A percentile compares a stretch with the other conserved stretches of the same genome.
Conservation (phyloP, 2,113 vertebrate species). For the Corythaeola cristata region DNA sequence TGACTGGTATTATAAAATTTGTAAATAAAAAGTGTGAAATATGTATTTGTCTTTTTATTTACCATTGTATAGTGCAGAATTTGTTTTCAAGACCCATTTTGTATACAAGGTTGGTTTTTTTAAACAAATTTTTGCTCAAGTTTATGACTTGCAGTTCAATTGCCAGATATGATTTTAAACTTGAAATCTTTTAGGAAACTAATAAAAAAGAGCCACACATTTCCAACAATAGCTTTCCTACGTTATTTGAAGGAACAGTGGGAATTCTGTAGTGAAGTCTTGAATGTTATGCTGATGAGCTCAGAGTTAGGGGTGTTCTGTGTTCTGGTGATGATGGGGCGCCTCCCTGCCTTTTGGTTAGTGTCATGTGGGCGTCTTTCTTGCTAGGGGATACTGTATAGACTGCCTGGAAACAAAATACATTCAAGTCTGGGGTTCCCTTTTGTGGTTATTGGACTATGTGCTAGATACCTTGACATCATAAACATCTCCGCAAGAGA, state of each 20-base stretch:
- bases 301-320: slow-evolving; percentile 32
- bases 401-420: slow-evolving; percentile 13
- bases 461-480: not conserved
- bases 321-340: slow-evolving; percentile 12
- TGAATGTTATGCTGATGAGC: not conserved
- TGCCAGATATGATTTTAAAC: slow-evolving; percentile 32
- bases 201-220: slow-evolving; percentile 74
- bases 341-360: slow-evolving; percentile 6
- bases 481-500: slow-evolving; percentile 43
- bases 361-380: not conserved
- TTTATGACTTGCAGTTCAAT: slow-evolving; percentile 72
- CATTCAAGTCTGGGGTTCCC: not conserved
- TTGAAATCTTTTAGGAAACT: slow-evolving; percentile 74
- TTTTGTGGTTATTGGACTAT: not conserved
- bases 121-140: slow-evolving; percentile 71
- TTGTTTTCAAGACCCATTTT: slow-evolving; percentile 76
- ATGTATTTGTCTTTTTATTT: slow-evolving; percentile 99
- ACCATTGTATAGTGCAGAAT: slow-evolving; percentile 88
- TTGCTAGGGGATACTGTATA: not conserved
- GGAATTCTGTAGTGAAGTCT: slow-evolving; percentile 42
- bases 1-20: slow-evolving; percentile 93
- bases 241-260: slow-evolving; percentile 66
- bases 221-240: slow-evolving; percentile 73
- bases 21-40: slow-evolving; percentile 99
- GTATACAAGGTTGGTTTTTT: slow-evolving; percentile 64